Conservation (phyloP, 2,888 invertebrate species). For the Heteromyza rotundicornis region DNA sequence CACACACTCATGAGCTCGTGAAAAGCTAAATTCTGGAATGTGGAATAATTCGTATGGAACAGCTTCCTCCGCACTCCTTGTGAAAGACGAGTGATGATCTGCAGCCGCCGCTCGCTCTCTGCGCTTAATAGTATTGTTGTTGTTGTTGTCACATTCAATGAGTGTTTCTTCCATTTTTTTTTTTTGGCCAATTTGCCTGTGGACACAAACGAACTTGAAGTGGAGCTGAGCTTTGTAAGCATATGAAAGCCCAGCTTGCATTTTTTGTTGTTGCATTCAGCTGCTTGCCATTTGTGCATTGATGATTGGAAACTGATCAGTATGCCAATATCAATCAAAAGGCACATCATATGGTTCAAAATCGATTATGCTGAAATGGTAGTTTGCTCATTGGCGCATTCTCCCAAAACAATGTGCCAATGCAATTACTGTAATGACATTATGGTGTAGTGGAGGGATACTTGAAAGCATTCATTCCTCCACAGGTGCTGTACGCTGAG, state of each 20-base stretch:
- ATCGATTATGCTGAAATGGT: background rate
- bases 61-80: background rate
- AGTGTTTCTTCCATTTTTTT: background rate
- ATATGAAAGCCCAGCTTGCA: too few species aligned
- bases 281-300: too few species aligned
- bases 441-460: too few species aligned
- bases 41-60: background rate
- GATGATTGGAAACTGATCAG: too few species aligned
- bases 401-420: too few species aligned
- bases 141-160: constrained; percentile 12
- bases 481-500: too few species aligned
- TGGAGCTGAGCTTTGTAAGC: too few species aligned
- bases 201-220: background rate
- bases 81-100: too few species aligned
- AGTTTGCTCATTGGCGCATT: background rate
- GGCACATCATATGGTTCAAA: background rate
- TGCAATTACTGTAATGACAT: too few species aligned
- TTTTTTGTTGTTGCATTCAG: too few species aligned
- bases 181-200: background rate
- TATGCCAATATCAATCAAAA: background rate
- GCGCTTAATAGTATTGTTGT: background rate
- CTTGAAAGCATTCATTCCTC: too few species aligned
- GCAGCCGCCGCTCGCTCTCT: background rate
- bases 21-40: background rate
- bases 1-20: too few species aligned